Evolutionary conservation across 2,797 vertebrate genomes (phyloP).

Genomic region (Esox masquinongy): DNA sequence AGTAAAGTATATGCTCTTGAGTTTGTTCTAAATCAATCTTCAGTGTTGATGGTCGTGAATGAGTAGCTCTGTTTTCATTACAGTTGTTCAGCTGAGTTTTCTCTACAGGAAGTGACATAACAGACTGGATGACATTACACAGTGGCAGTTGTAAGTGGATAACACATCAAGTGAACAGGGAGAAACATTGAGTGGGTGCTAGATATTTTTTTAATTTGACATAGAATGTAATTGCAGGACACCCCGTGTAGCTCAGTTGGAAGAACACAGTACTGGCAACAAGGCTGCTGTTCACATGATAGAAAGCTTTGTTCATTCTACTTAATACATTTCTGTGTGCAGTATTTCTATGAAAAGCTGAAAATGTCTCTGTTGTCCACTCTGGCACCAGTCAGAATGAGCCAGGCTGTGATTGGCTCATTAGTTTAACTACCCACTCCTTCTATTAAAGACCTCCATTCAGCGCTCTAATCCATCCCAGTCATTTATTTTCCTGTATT

Average conservation of each 20-base stretch:
- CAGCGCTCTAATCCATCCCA: constrained; percentile 31
- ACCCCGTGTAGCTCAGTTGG: no score
- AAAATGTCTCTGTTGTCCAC: not conserved
- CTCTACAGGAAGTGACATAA: not conserved
- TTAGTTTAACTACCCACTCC: constrained; percentile 2
- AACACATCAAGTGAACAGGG: not conserved
- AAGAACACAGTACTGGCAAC: no score
- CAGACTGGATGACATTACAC: not conserved
- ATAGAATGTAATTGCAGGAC: not conserved
- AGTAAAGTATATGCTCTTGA: not conserved
- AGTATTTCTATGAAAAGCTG: not conserved
- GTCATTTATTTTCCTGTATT: constrained; percentile 56
- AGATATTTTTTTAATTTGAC: no score
- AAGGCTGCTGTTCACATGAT: not conserved
- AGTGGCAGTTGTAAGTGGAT: not conserved
- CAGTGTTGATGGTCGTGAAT: not conserved
- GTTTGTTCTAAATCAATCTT: constrained; percentile 4
- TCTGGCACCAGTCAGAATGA: not conserved
- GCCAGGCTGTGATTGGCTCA: constrained; percentile 19
- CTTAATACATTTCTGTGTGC: not conserved
- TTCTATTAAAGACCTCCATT: constrained; percentile 3
- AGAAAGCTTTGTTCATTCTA: not conserved
- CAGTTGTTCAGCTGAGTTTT: not conserved
- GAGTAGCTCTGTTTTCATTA: not conserved
- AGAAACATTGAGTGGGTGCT: not conserved